These are phyloP conservation scores for Carterocephalus palaemon DNA, from an alignment of 2,888 invertebrate species.

Conservation along the genomic window DNA sequence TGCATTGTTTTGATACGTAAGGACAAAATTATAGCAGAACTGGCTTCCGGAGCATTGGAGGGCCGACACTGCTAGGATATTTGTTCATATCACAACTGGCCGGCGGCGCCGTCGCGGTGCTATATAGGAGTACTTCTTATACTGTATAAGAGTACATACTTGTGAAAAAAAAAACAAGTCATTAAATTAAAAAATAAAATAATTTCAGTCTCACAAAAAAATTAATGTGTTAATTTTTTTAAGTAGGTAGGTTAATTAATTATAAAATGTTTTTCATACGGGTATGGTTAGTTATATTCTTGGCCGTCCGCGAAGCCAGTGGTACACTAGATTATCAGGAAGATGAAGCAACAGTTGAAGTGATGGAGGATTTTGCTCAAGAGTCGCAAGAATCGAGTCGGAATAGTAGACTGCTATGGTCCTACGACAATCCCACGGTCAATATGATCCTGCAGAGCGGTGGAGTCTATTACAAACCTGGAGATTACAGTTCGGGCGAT, in stretches of 20 bases:
- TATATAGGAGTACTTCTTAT: too few relatives aligned
- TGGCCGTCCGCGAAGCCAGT: neutral
- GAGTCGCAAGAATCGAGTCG: conserved; percentile 14
- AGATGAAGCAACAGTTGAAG: conserved; percentile 35
- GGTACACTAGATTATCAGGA: conserved; percentile 27
- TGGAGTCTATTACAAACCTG: conserved; percentile 34
- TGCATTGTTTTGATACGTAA: too few relatives aligned
- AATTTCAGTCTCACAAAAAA: too few relatives aligned
- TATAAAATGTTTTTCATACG: conserved; percentile 1
- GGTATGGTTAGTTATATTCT: neutral
- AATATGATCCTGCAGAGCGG: conserved; percentile 45
- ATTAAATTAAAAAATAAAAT: too few relatives aligned
- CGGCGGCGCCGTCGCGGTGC: too few relatives aligned
- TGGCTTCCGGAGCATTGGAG: too few relatives aligned
- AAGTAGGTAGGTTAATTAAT: neutral
- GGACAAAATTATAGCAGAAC: too few relatives aligned
- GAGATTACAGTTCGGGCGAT: conserved; percentile 33
- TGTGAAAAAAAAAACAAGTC: too few relatives aligned
- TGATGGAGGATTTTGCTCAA: conserved; percentile 13
- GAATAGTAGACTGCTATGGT: conserved; percentile 37
- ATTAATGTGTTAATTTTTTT: too few relatives aligned
- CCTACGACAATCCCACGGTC: conserved; percentile 43
- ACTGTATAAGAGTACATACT: too few relatives aligned
- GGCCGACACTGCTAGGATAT: too few relatives aligned
- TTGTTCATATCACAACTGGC: too few relatives aligned